Base-by-base conservation (phyloP, 2,797 vertebrate species). In the Poliocrania exsul region DNA sequence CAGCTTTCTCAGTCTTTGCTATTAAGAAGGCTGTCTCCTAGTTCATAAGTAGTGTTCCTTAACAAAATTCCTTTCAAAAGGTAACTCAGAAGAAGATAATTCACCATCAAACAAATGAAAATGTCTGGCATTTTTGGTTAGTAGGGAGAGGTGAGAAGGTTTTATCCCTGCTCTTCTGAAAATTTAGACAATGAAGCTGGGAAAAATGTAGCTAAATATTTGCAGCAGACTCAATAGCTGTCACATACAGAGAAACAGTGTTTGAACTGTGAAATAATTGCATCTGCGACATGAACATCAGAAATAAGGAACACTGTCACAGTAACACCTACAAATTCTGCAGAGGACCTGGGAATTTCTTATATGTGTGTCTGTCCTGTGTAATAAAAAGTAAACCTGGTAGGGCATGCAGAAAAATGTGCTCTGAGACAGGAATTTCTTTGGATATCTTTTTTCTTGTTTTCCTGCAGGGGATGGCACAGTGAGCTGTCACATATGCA, bases 131-230 rank as follows among this genome's bases (percentile, higher is more conserved):
- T 40, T 86, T 91, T 58, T 58, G 53, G 3, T 70, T 80, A 37
- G 6, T 0, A 2, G 62, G n/a, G 10, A 47, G 40, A 81, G 26
- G 67, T 7, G 10, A 67, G 46, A 78, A 78, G 15, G 29, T 93
- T 88, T 81, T 42, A 64, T 7, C 6, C 9, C 85, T 71, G 12
- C 35, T 81, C 12, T 92, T 85, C 77, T 75, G 94, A 73, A 94
- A 95, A 83, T 88, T 65, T 90, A 92, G 80, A 23, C 74, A 91
- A 65, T 60, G 21, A 90, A 92, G 31, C 21, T 74, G 33, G 42
- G 86, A 90, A 93, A 91, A 81, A 93, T 88, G 61, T 9, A 92
- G 61, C 56, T 92, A 81, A 96, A 88, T 94, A 79, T 94, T 96
- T 83, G 35, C 77, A 89, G 64, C 0, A 10, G 49, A 61, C 67